Base-by-base conservation (phyloP, 2,797 vertebrate species). In the Podargus strigoides region DNA sequence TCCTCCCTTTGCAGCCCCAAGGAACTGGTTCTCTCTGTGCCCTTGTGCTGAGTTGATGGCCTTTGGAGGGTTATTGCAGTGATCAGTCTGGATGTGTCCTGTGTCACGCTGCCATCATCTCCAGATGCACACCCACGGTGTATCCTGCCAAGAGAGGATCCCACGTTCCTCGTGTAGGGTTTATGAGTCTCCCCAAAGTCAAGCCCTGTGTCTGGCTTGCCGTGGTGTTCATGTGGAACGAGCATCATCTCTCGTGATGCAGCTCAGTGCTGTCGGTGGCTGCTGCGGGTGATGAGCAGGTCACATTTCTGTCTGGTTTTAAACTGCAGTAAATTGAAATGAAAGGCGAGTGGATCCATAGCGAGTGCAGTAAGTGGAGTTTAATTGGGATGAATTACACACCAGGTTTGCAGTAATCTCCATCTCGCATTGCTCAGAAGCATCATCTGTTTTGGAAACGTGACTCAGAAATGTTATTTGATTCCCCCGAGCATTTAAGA, bases 391-490 rank as follows among this genome's bases (percentile, higher is more conserved):
- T 95, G 67, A 93, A 94, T 96, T 95, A 87, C 87, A 79, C 4
- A 30, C 68, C 87, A 87, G 85, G 77, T 93, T 93, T 95, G 90
- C 94, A 93, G 87, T 94, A 88, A 95, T 85, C 91, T 79, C 81
- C 12, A 0, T 93, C 94, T 69, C 9, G 9, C 79, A 55, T 90
- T 95, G 93, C 96, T 96, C 91, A 92, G 95, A 96, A 96, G 62
- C 93, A 85, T 93, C 87, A 90, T 94, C 90, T 96, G 94, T 92
- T 93, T 90, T 94, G 96, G 95, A 96, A 95, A 94, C 23, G 76
- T 96, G 96, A 97, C 90, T 97, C 97, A 97, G 85, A 94, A 93
- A 94, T 92, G 94, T 94, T 97, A 86, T 72, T 96, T 85, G 92
- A 96, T 97, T 95, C 96, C 94, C 95, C 41, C 0, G 3, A 92